phyloP scores from a whole-genome alignment of 2,797 vertebrate species.

The Carduelis carduelis region DNA sequence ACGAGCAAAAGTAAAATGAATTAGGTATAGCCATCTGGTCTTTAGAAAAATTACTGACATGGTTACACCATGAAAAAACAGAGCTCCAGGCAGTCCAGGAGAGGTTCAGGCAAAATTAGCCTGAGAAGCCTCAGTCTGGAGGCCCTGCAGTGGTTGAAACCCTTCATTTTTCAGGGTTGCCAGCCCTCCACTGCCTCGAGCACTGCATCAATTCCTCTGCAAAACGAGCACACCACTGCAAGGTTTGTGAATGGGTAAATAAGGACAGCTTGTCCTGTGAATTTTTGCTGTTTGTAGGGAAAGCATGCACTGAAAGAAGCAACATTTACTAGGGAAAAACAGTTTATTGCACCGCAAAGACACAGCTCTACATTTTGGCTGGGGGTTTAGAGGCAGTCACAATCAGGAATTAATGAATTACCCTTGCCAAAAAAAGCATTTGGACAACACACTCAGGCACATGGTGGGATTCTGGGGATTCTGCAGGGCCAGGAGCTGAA shows the following conservation, averaged over 20 bases:
- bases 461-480: not conserved
- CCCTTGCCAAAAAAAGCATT: not conserved
- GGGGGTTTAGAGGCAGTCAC: accelerated
- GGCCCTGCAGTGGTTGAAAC: not conserved
- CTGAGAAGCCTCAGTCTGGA: not conserved
- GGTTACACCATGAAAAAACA: not conserved
- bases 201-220: not conserved
- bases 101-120: not conserved
- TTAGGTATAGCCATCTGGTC: not conserved
- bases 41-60: not conserved
- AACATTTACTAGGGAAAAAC: not conserved
- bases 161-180: not conserved
- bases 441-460: not conserved
- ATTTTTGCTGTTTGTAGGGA: not conserved
- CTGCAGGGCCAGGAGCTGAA: not conserved
- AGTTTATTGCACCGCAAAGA: not conserved
- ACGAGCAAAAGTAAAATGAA: not conserved
- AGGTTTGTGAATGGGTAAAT: not conserved
- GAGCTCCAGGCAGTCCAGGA: not conserved
- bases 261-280: not conserved
- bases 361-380: not conserved
- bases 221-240: not conserved
- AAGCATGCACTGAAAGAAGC: not conserved
- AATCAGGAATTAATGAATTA: not conserved
- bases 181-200: not conserved